phyloP scores from a whole-genome alignment of 2,113 vertebrate genomes.

The Myiopsitta monachus region DNA sequence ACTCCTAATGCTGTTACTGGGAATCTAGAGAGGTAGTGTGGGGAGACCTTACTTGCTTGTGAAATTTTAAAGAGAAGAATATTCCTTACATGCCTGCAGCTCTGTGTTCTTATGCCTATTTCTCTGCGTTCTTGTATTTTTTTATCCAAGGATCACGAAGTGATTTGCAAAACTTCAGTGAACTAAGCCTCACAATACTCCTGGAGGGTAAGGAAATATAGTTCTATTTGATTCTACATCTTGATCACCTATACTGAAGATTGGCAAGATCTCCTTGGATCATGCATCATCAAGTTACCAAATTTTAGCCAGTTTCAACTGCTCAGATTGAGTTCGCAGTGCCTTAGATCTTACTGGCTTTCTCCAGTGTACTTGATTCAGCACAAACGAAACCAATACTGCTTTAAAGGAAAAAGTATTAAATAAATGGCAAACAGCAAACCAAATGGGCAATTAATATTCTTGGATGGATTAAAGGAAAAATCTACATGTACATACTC shows the following conservation, averaged over 20 bases:
- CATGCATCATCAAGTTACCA: rapidly evolving
- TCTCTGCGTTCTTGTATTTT: background rate
- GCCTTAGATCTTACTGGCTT: background rate
- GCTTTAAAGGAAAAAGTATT: background rate
- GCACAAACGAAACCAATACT: background rate
- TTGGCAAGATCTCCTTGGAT: background rate
- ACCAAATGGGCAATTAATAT: background rate
- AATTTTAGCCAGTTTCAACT: background rate
- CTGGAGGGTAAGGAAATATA: background rate
- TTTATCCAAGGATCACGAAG: background rate
- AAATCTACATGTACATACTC: background rate
- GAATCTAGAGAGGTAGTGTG: background rate
- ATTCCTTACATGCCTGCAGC: background rate
- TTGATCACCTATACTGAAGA: background rate
- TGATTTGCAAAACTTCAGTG: background rate
- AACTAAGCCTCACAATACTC: background rate
- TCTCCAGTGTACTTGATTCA: background rate
- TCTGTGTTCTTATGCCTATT: background rate
- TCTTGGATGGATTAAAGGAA: background rate
- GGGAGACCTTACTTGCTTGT: background rate
- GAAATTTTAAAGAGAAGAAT: background rate
- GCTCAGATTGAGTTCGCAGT: background rate
- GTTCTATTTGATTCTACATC: background rate
- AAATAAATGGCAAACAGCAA: background rate
- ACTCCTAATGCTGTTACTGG: background rate